A percentile compares a stretch with the other conserved stretches of the same genome.
These are phyloP conservation scores for Gila robusta DNA, from an alignment of 2,797 vertebrate species.

Conservation along the genomic window DNA sequence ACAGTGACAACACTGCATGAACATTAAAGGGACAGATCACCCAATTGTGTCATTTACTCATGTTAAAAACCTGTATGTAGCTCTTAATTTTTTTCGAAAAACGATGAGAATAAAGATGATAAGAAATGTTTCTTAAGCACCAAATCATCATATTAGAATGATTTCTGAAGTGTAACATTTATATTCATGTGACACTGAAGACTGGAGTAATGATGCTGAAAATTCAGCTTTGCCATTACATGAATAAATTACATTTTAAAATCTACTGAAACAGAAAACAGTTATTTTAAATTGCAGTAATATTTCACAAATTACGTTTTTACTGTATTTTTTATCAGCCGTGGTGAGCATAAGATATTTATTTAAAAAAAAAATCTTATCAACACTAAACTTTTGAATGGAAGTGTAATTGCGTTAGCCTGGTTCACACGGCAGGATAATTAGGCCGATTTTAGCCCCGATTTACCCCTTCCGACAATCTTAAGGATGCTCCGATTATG, in stretches of 20 bases:
- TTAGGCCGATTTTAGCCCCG: too few species aligned
- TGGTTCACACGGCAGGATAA: too few species aligned
- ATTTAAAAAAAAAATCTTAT: background rate
- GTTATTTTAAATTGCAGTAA: background rate
- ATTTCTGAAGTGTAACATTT: background rate
- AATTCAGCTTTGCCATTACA: background rate
- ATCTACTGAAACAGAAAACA: background rate
- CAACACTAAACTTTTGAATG: background rate
- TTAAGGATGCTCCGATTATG: too few species aligned
- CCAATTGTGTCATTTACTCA: background rate
- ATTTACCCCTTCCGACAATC: too few species aligned
- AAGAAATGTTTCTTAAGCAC: background rate
- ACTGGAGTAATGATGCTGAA: background rate
- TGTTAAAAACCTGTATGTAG: background rate
- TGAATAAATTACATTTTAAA: background rate
- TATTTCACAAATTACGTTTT: background rate
- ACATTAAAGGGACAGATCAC: background rate
- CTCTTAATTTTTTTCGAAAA: background rate
- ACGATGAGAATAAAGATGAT: too few species aligned
- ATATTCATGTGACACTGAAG: background rate
- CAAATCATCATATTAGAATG: background rate
- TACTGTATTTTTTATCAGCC: background rate
- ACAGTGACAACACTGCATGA: background rate
- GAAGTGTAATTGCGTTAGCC: background rate
- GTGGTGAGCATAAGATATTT: background rate